Evolutionary conservation across 2,797 vertebrate genomes (phyloP).

Genomic region (Chelon auratus): DNA sequence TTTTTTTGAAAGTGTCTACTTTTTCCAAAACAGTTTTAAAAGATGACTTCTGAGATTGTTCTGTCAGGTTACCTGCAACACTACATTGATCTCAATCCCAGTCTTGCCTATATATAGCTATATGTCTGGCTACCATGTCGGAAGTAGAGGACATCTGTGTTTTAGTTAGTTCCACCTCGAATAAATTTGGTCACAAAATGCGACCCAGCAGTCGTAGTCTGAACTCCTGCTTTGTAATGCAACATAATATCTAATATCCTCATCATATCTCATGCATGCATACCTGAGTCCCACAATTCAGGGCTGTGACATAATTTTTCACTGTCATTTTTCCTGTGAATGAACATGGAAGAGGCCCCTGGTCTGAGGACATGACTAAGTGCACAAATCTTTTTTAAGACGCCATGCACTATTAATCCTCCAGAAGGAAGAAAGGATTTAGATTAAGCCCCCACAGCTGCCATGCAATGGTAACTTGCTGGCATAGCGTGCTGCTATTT

Average conservation of each 20-base stretch:
- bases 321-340: conserved; percentile 8
- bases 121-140: no score
- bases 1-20: no score
- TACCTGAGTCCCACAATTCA: conserved; percentile 3
- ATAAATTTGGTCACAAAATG: neutral
- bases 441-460: conserved; percentile 61
- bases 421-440: conserved; percentile 58
- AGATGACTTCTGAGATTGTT: no score
- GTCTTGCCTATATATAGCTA: no score
- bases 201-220: neutral
- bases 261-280: neutral
- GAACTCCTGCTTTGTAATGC: neutral
- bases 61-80: no score
- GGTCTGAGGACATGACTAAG: conserved; percentile 43
- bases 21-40: no score
- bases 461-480: conserved; percentile 56
- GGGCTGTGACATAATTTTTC: neutral
- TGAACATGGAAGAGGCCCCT: conserved; percentile 9
- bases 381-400: conserved; percentile 55
- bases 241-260: neutral
- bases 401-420: conserved; percentile 60
- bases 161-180: neutral
- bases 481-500: conserved; percentile 46
- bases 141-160: no score
- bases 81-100: no score